Conservation (phyloP, 2,797 vertebrate species). For the Epinephelus coioides region DNA sequence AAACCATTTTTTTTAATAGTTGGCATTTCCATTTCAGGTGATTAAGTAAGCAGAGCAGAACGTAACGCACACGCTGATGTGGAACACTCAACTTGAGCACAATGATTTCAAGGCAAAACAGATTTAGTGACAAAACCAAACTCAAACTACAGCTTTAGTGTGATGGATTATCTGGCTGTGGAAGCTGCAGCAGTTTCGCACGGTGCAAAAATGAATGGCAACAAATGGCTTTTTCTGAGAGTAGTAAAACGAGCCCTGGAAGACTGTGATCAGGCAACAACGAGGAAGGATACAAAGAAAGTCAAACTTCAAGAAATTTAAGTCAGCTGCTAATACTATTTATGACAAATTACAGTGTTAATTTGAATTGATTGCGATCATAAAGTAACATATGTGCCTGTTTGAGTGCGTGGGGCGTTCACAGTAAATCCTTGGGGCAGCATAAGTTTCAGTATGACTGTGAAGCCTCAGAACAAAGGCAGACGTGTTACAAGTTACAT, state of each 20-base stretch:
- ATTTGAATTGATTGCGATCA: slow-evolving; percentile 10
- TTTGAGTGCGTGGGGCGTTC: slow-evolving; percentile 8
- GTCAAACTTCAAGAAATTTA: slow-evolving; percentile 5
- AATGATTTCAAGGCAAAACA: slow-evolving; percentile 52
- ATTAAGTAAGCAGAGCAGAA: slow-evolving; percentile 20
- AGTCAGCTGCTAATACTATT: slow-evolving; percentile 1
- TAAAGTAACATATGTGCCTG: not conserved
- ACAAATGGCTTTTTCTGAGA: slow-evolving; percentile 37
- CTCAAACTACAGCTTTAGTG: slow-evolving; percentile 34
- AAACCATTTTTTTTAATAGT: not conserved
- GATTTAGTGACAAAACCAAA: slow-evolving; percentile 44
- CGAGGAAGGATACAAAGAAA: not conserved
- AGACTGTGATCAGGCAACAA: slow-evolving; percentile 9
- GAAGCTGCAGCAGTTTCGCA: slow-evolving; percentile 36
- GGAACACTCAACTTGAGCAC: slow-evolving; percentile 28
- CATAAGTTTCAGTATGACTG: slow-evolving; percentile 36
- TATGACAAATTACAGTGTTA: slow-evolving; percentile 5
- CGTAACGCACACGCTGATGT: slow-evolving; percentile 4
- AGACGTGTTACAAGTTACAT: slow-evolving; percentile 21
- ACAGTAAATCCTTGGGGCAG: slow-evolving; percentile 36
- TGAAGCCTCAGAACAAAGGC: slow-evolving; percentile 55
- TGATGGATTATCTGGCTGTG: slow-evolving; percentile 47
- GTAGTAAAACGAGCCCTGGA: slow-evolving; percentile 23
- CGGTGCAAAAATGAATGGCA: slow-evolving; percentile 27
- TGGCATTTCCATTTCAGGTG: slow-evolving; percentile 22